Base-by-base conservation (phyloP, 30 jellyfish, hydroid and myxozoan species). In the Aurelia sp. region DNA sequence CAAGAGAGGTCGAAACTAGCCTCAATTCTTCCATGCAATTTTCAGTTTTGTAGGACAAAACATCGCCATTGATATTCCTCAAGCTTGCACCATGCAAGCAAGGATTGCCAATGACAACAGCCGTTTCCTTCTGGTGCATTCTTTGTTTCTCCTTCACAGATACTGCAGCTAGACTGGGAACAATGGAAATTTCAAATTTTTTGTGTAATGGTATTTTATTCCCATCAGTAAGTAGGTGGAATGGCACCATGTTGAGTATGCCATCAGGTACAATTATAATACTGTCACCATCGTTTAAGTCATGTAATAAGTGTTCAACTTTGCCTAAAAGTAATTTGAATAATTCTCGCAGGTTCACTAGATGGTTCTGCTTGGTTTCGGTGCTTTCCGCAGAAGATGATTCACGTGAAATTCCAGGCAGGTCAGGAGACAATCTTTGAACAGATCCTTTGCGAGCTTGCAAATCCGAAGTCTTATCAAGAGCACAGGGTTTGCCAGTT, bases 71-170 rank as follows among this genome's bases (percentile, higher is more conserved):
- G 15, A 66, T 65, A 55, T 86, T 74, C 19, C 35, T 66, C 4
- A 86, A 23, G 30, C 62, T 33, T 11, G 95, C 89, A 51, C 67
- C 85, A 23, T 11, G 8, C 51, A 86, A 57, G 62, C 64, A 50
- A 22, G 95, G 80, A 35, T 86, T 86, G 62, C 95, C 95, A 44
- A 67, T 47, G n/a, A 79, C 95, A 33, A 86, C 35, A 4, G 84
- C 72, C 4, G 64, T 76, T 9, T 53, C 21, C 4, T 35, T 4
- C 62, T 52, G 73, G 19, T n/a, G 13, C 48, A 31, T 13, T 6
- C 17, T 13, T 13, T 12, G 15, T 11, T n/a, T 7, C 13, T 35
- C 22, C 48, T 21, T 22, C 31, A 10, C 73, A 55, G 70, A 5
- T 20, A 86, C 20, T 23, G 68, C 78, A 3, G 95, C 85, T 41